phyloP scores from a whole-genome alignment of 2,888 invertebrate species.

The Agrochola lota region DNA sequence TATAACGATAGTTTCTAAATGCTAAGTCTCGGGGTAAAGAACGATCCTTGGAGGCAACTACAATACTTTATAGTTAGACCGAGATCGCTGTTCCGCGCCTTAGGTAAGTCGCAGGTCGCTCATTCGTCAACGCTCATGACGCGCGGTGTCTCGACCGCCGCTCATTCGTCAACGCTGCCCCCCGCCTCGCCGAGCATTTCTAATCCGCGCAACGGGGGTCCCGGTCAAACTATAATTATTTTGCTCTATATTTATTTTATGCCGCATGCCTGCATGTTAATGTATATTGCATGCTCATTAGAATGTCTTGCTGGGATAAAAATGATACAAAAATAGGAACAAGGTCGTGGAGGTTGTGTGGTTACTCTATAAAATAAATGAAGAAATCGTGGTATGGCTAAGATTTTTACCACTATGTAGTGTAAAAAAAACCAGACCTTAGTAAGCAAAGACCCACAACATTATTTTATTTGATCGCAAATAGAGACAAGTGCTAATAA shows the following conservation, averaged over 20 bases:
- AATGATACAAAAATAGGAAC: too few relatives aligned
- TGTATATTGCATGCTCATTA: constrained; percentile 45
- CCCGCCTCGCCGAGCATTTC: too few relatives aligned
- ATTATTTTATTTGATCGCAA: neutral
- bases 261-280: constrained; percentile 59
- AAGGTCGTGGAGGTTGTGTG: neutral
- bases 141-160: too few relatives aligned
- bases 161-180: too few relatives aligned
- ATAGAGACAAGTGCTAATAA: neutral
- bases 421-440: too few relatives aligned
- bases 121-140: too few relatives aligned
- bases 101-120: too few relatives aligned
- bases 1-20: neutral
- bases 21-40: neutral
- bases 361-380: neutral
- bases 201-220: too few relatives aligned
- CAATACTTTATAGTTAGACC: neutral
- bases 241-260: neutral
- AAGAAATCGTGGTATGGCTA: too few relatives aligned
- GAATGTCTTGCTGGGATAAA: neutral
- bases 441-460: neutral
- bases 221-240: neutral
- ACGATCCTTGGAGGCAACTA: neutral
- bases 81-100: too few relatives aligned
- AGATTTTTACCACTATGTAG: too few relatives aligned